Conservation (phyloP, 2,113 vertebrate genomes). For the Azemiops feae region DNA sequence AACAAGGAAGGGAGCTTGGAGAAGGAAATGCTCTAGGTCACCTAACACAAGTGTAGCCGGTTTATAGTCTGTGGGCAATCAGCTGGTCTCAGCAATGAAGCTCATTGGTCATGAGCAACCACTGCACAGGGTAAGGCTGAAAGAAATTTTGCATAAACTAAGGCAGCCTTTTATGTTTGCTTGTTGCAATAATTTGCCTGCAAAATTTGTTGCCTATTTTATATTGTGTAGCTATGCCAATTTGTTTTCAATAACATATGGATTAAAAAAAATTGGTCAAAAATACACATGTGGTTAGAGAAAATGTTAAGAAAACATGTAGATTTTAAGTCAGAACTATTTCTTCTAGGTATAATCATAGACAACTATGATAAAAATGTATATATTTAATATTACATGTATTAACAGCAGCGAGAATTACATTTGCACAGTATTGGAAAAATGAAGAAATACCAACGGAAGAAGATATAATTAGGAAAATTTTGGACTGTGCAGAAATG, state of each 20-base stretch:
- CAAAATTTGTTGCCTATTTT: neutral
- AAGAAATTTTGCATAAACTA: fast-evolving
- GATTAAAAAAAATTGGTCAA: neutral
- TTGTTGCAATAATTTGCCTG: neutral
- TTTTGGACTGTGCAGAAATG: no score
- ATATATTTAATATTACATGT: no score
- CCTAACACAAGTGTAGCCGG: slow-evolving; percentile 9
- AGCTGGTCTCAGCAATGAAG: neutral
- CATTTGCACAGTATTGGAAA: no score
- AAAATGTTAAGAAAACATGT: no score
- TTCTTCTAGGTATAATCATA: no score
- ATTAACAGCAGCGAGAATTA: no score
- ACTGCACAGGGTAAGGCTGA: fast-evolving
- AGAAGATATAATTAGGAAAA: no score
- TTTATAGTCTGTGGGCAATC: neutral
- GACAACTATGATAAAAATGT: no score
- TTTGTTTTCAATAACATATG: neutral
- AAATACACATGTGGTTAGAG: no score
- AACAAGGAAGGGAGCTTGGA: slow-evolving; percentile 26
- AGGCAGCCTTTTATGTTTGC: fast-evolving
- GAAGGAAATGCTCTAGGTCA: slow-evolving; percentile 43
- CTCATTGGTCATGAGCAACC: fast-evolving
- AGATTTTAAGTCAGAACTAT: no score
- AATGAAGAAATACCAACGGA: no score
- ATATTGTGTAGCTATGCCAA: neutral